Evolutionary conservation across 92 coral and sea anemone species (phyloP).

Genomic region (Galaxea fascicularis): DNA sequence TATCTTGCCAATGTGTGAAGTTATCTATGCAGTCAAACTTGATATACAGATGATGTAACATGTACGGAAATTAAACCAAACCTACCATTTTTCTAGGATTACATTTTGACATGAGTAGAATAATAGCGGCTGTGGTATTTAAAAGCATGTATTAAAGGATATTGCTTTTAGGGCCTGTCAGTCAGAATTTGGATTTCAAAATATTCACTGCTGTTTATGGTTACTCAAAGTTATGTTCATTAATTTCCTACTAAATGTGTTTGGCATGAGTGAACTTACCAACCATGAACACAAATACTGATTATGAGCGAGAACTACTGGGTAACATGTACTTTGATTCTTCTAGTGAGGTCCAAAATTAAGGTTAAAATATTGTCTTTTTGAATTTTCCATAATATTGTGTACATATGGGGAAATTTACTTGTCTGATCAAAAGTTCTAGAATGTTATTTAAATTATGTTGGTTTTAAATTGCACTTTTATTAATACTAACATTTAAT

Average conservation of each 20-base stretch:
- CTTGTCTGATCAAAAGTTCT: not conserved
- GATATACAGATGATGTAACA: not conserved
- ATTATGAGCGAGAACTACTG: not conserved
- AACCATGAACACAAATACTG: not conserved
- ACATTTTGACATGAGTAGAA: not conserved
- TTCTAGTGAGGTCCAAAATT: not conserved
- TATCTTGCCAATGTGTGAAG: not conserved
- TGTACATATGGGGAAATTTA: not conserved
- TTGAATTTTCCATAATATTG: not conserved
- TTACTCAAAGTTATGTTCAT: not conserved
- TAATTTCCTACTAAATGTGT: not conserved
- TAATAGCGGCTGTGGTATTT: not conserved
- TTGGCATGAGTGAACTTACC: not conserved
- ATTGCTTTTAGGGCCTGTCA: slow-evolving; percentile 1
- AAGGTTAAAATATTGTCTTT: not conserved
- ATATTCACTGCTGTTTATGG: not conserved
- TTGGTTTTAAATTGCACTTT: not conserved
- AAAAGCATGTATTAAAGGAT: not conserved
- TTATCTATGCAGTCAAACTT: not conserved
- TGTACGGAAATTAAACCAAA: not conserved
- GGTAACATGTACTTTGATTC: not conserved
- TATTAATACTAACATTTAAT: not conserved
- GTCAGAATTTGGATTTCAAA: not conserved
- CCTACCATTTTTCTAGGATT: not conserved
- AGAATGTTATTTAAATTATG: not conserved